These are phyloP conservation scores for Malurus alboscapulatus DNA, from an alignment of 2,113 vertebrate genomes.

Conservation along the genomic window DNA sequence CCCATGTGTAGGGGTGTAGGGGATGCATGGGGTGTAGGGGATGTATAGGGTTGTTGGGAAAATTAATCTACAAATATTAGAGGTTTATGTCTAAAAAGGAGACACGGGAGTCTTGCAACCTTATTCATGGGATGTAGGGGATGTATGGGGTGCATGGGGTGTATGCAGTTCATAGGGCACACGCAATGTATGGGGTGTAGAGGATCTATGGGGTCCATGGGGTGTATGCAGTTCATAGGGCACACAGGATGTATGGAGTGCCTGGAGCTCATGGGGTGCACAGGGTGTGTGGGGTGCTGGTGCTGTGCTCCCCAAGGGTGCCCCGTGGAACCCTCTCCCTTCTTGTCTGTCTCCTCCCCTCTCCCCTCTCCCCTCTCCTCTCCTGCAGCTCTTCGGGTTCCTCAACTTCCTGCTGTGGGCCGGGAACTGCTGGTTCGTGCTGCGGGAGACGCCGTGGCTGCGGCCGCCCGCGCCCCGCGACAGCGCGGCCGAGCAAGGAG, in stretches of 20 bases:
- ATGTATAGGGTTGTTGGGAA: too few relatives aligned
- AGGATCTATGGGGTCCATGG: accelerated
- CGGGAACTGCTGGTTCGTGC: slow-evolving; percentile 96
- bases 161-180: accelerated
- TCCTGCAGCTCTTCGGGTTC: slow-evolving; percentile 90
- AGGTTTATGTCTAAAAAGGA: too few relatives aligned
- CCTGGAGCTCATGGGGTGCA: accelerated
- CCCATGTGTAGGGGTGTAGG: too few relatives aligned
- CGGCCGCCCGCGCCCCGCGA: slow-evolving; percentile 68
- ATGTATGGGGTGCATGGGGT: accelerated
- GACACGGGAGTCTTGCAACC: too few relatives aligned
- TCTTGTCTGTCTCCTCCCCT: background rate
- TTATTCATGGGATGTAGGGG: too few relatives aligned
- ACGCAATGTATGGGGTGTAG: accelerated
- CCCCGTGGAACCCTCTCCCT: background rate
- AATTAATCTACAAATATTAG: too few relatives aligned
- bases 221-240: accelerated
- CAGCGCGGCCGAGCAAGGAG: slow-evolving; percentile 72
- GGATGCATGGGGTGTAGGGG: background rate
- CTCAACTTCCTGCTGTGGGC: slow-evolving; percentile 93
- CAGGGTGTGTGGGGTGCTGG: background rate
- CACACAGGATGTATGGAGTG: accelerated
- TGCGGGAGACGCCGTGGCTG: slow-evolving; percentile 90
- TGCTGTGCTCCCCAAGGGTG: background rate
- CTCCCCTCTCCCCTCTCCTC: background rate